Evolutionary conservation across 2,797 vertebrate species (phyloP), one percentile per base, ranked within the genome.

Genomic region (Prunella strophiata): DNA sequence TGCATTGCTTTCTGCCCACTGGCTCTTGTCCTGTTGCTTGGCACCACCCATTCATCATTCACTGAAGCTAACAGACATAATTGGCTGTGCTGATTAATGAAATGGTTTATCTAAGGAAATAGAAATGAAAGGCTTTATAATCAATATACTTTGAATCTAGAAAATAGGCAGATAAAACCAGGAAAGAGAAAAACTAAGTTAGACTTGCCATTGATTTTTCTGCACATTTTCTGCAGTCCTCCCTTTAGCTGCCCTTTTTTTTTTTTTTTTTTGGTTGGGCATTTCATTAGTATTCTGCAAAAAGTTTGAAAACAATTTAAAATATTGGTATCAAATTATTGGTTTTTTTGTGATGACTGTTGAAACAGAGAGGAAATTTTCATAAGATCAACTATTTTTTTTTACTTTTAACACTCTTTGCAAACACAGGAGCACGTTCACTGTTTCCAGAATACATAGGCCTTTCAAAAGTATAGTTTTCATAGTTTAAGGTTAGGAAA

Each of bases 31-130:
- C 27, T 62, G 3, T 12, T 62, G 18, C 22, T 61, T 14, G 36
- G 36, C 19, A n/a, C 19, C 13, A n/a, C 19, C 22, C 54, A 61
- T 91, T 77, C 67, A 73, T 83, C 91, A 80, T 76, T 92, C 55
- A 65, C 45, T 52, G 61, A 83, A 80, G 38, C 16, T 73, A 55
- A 73, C 51, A 82, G 36, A 59, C 16, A 17, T 57, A 86, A 85
- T 67, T 66, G 27, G 36, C 48, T 74, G 48, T n/a, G 21, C 43
- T 91, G 91, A 72, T 93, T 85, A 93, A 89, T 91, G 50, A 91
- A 92, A 90, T 54, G 50, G 17, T 76, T 91, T 85, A 90, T 90
- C 62, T 88, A 71, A 83, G 27, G 66, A 91, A 96, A 95, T 70
- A 91, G 47, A 66, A 77, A 85, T 42, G 15, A 77, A 55, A 88